phyloP scores from a whole-genome alignment of 2,888 invertebrate species.

The Yponomeuta sedellus region DNA sequence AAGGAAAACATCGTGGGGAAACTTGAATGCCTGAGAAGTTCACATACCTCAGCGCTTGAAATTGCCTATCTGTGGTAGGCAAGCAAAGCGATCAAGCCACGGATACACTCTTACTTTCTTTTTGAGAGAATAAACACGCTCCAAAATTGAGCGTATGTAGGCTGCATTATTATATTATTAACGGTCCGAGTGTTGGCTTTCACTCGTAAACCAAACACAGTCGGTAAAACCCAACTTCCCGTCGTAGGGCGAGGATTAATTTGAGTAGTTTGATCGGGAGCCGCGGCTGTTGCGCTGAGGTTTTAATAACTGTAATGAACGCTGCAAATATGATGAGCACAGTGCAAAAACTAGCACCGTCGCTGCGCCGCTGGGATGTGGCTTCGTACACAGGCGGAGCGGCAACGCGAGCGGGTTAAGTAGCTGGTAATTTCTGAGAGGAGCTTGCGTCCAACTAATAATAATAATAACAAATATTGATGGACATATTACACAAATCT shows the following conservation, averaged over 20 bases:
- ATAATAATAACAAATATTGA: too few species aligned
- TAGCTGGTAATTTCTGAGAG: neutral
- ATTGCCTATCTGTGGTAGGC: neutral
- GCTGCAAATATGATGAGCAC: conserved; percentile 58
- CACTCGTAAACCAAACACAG: neutral
- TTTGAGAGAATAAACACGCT: too few species aligned
- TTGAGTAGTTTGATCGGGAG: conserved; percentile 14
- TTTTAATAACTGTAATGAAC: conserved; percentile 74
- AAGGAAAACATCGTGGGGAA: too few species aligned
- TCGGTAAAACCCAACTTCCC: neutral
- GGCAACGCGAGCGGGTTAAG: neutral
- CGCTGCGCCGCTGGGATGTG: neutral
- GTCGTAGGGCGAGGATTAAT: conserved; percentile 4
- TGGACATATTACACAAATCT: too few species aligned
- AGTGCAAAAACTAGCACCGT: conserved; percentile 12
- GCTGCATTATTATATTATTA: too few species aligned
- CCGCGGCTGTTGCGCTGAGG: conserved; percentile 5
- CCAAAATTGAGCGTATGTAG: too few species aligned
- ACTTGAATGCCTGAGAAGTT: too few species aligned
- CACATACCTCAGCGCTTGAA: too few species aligned
- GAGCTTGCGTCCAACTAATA: neutral
- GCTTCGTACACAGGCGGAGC: neutral
- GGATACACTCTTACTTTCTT: too few species aligned
- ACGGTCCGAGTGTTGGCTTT: too few species aligned
- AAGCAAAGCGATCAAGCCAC: too few species aligned